A percentile compares a stretch with the other conserved stretches of the same genome.
phyloP scores from a whole-genome alignment of 2,113 vertebrate genomes.

The Anolis carolinensis region DNA sequence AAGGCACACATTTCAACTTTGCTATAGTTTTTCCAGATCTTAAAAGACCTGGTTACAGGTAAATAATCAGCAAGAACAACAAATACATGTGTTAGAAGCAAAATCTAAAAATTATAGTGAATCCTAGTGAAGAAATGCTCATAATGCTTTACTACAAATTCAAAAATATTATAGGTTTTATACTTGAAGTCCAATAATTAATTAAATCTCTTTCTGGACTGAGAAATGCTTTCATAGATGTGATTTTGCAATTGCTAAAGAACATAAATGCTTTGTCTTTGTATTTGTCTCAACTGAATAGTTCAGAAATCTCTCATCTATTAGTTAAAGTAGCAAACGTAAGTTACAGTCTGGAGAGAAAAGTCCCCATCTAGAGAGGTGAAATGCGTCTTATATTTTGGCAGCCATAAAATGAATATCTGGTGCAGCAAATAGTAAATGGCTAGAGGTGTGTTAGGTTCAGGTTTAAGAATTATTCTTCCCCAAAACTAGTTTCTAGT shows the following conservation, averaged over 20 bases:
- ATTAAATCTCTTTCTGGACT: not conserved
- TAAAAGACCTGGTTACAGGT: slow-evolving; percentile 93
- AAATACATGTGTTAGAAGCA: not conserved
- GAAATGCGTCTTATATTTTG: not conserved
- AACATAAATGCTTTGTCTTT: not conserved
- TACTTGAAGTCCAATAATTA: not conserved
- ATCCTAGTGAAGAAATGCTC: not conserved
- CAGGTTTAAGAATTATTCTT: not conserved
- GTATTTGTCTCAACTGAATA: not conserved
- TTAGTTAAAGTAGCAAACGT: not conserved
- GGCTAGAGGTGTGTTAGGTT: not conserved
- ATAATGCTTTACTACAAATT: not conserved
- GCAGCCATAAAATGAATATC: not conserved
- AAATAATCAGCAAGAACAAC: slow-evolving; percentile 14
- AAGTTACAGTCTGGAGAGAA: no score
- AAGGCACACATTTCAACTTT: slow-evolving; percentile 96
- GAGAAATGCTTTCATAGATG: not conserved
- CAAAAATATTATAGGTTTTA: not conserved
- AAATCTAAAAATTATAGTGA: not conserved
- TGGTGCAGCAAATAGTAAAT: not conserved
- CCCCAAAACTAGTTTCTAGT: not conserved
- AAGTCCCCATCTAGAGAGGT: not conserved
- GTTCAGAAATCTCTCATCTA: not conserved
- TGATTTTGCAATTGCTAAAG: not conserved
- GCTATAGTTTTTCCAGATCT: slow-evolving; percentile 95